Evolutionary conservation across 2,888 invertebrate species (phyloP).

Genomic region (Cephus pygmeus): DNA sequence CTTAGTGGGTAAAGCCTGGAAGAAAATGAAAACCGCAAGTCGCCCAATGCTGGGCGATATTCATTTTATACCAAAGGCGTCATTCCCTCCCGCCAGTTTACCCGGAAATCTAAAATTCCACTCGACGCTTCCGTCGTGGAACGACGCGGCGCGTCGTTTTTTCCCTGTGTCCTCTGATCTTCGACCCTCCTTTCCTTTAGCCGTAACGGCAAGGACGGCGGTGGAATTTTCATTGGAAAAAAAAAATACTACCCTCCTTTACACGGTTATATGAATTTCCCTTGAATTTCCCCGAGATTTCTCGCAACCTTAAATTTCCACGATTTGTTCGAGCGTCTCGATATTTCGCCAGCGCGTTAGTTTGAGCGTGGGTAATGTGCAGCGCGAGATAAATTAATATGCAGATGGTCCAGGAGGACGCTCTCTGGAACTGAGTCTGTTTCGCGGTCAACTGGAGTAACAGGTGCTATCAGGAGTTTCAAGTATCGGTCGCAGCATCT

Average conservation of each 20-base stretch:
- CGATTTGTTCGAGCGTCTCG: background rate
- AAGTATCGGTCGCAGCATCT: background rate
- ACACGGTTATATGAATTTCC: background rate
- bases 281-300: background rate
- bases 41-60: too few relatives aligned
- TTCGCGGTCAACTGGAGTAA: conserved; percentile 37
- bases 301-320: background rate
- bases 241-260: background rate
- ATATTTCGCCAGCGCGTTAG: background rate
- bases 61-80: too few relatives aligned
- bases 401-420: background rate
- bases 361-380: background rate
- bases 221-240: background rate
- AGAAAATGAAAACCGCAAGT: too few relatives aligned
- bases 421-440: background rate
- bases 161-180: background rate
- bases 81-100: background rate
- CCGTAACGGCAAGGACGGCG: background rate
- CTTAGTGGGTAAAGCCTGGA: too few relatives aligned
- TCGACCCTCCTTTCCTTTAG: background rate
- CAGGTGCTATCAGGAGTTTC: conserved; percentile 42
- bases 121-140: background rate
- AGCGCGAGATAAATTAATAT: background rate
- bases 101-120: background rate
- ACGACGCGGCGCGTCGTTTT: background rate